Evolutionary conservation across 2,888 invertebrate genomes (phyloP).

Genomic region (Tethea ocularis): DNA sequence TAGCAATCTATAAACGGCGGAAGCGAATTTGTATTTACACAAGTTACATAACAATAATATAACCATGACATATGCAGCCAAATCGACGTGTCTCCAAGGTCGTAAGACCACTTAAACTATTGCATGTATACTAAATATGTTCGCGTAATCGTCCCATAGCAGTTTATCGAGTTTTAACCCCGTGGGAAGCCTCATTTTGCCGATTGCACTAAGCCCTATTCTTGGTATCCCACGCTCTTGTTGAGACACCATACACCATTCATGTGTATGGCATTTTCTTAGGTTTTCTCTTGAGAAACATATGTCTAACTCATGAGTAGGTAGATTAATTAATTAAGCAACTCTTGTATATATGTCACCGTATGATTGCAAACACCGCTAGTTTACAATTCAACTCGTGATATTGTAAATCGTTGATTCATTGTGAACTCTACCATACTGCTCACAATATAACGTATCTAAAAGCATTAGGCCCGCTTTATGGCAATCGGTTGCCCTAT

Average conservation of each 20-base stretch:
- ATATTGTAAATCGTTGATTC: too few species aligned
- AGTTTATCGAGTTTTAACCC: conserved; percentile 12
- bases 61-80: background rate
- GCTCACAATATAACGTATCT: too few species aligned
- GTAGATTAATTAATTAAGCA: conserved; percentile 9
- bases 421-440: too few species aligned
- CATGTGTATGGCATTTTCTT: conserved; percentile 17
- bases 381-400: too few species aligned
- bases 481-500: too few species aligned
- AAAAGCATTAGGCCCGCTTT: too few species aligned
- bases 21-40: background rate
- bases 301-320: conserved; percentile 8
- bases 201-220: conserved; percentile 20
- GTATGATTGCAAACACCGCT: too few species aligned
- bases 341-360: background rate
- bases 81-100: background rate
- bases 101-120: background rate
- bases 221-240: conserved; percentile 40
- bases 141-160: conserved; percentile 15
- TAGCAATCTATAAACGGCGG: background rate
- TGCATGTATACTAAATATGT: background rate
- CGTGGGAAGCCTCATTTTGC: conserved; percentile 20
- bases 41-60: background rate
- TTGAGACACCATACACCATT: conserved; percentile 17
- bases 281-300: conserved; percentile 16